Conservation (phyloP, 2,113 vertebrate genomes). For the Psettodes erumei region DNA sequence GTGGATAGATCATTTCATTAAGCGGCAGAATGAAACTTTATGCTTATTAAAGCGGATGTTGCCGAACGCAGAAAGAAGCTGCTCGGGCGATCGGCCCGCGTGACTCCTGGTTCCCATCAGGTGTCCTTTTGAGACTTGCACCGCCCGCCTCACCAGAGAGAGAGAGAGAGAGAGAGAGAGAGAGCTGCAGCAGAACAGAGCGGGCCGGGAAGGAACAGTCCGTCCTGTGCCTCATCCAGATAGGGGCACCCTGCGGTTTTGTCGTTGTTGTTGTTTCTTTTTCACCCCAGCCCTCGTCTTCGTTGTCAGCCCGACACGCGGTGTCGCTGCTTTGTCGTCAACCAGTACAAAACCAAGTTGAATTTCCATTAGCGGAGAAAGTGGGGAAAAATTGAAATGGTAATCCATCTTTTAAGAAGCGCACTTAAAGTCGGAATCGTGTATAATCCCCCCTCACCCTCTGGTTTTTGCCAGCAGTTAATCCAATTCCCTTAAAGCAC, state of each 20-base stretch:
- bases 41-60: not conserved
- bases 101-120: not conserved
- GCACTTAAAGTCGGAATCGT: constrained; percentile 66
- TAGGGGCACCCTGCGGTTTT: constrained; percentile 26
- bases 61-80: not conserved
- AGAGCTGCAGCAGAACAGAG: constrained; percentile 15
- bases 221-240: constrained; percentile 41
- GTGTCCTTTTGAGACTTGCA: not conserved
- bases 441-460: constrained; percentile 63
- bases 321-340: constrained; percentile 16
- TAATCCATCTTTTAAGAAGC: constrained; percentile 69
- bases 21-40: not conserved
- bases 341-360: constrained; percentile 22
- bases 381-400: constrained; percentile 44
- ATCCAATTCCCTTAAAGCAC: constrained; percentile 72
- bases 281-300: not conserved
- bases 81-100: not conserved
- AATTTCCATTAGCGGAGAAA: constrained; percentile 56
- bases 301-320: not conserved
- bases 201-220: constrained; percentile 41
- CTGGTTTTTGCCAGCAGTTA: constrained; percentile 61
- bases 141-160: constrained; percentile 12
- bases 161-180: too few species aligned
- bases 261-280: too few species aligned
- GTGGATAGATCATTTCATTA: constrained; percentile 7